phyloP scores from a whole-genome alignment of 2,113 vertebrate genomes.

The Phyllostomus hastatus region DNA sequence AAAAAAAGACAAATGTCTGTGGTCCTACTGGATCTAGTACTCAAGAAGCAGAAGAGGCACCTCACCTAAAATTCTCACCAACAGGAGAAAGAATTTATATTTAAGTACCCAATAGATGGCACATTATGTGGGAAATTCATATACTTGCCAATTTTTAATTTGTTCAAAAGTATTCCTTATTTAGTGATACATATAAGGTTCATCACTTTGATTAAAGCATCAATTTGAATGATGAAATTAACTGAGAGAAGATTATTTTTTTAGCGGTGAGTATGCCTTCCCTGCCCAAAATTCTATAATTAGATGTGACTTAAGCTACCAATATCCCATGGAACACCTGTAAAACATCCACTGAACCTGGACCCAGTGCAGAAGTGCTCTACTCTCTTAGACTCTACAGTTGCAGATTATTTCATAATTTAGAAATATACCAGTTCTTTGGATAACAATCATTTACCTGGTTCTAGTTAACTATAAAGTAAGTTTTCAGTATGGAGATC shows the following conservation, averaged over 20 bases:
- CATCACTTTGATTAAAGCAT: constrained; percentile 21
- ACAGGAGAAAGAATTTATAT: background rate
- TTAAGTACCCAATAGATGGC: background rate
- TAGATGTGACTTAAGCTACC: background rate
- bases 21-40: background rate
- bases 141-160: background rate
- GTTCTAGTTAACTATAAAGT: background rate
- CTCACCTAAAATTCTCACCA: background rate
- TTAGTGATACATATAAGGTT: background rate
- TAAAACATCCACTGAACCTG: background rate
- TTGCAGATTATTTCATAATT: background rate
- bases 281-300: background rate
- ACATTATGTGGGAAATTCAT: background rate
- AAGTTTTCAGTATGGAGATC: background rate
- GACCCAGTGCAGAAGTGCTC: background rate
- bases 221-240: constrained; percentile 39
- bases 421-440: background rate
- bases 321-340: background rate
- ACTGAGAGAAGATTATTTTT: background rate
- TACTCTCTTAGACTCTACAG: background rate
- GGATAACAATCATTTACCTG: background rate
- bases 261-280: background rate
- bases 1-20: background rate
- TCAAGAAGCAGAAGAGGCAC: background rate
- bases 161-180: background rate